Conservation (phyloP, 1,140 invertebrate genomes). For the Rhyacophila brunnea region DNA sequence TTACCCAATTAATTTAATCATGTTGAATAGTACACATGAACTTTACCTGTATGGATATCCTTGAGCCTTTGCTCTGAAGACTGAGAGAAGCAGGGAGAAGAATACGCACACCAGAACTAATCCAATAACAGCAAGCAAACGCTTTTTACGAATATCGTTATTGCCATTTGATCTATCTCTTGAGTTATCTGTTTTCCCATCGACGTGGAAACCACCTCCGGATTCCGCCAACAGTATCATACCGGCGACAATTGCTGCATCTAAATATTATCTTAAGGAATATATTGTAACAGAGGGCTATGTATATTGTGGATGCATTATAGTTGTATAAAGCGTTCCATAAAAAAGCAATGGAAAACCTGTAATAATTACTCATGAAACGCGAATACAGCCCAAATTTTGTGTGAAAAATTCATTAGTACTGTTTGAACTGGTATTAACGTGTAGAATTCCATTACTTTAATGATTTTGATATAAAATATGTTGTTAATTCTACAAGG, state of each 20-base stretch:
- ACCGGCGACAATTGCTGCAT: constrained; percentile 89
- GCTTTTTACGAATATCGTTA: constrained; percentile 76
- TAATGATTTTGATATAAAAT: too few relatives aligned
- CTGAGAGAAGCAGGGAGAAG: constrained; percentile 94
- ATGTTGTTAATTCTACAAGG: too few relatives aligned
- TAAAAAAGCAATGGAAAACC: too few relatives aligned
- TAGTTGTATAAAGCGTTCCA: too few relatives aligned
- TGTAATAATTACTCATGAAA: too few relatives aligned
- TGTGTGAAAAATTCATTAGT: too few relatives aligned
- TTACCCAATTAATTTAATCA: too few relatives aligned
- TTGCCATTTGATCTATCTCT: constrained; percentile 1
- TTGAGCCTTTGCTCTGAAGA: constrained; percentile 96
- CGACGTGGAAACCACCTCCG: constrained; percentile 65
- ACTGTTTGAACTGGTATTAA: too few relatives aligned
- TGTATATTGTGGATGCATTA: too few relatives aligned
- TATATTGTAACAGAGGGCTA: not conserved
- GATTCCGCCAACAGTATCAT: constrained; percentile 96
- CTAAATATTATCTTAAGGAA: constrained; percentile 58
- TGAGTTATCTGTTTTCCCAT: constrained; percentile 2
- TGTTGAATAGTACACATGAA: not conserved
- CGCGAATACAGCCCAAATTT: too few relatives aligned
- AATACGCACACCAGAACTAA: constrained; percentile 88
- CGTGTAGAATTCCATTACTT: too few relatives aligned
- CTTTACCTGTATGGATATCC: constrained; percentile 95
- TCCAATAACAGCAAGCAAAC: constrained; percentile 87